These are phyloP conservation scores for Columba janthina DNA, from an alignment of 2,113 vertebrate species.

Conservation along the genomic window DNA sequence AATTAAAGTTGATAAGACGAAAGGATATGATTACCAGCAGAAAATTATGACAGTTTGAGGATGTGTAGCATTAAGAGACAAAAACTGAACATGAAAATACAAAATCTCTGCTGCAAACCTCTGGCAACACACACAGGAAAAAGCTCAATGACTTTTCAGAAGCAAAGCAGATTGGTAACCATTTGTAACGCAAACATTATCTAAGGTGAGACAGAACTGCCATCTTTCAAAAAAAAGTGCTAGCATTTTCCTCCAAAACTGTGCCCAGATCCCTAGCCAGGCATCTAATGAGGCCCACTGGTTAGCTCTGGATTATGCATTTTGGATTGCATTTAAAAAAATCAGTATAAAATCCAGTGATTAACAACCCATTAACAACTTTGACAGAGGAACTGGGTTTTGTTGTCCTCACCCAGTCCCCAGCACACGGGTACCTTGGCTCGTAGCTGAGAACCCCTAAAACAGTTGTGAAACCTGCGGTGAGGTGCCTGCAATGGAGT, in stretches of 20 bases:
- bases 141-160: neutral
- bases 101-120: neutral
- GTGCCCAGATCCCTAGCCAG: neutral
- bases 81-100: neutral
- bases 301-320: neutral
- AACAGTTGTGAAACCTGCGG: neutral
- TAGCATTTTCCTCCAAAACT: neutral
- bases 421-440: neutral
- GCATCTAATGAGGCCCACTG: neutral
- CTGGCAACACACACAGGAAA: neutral
- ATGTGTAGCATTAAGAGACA: neutral
- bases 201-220: neutral
- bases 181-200: neutral
- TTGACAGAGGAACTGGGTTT: neutral
- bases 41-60: neutral
- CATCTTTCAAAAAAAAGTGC: neutral
- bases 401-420: neutral
- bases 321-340: neutral
- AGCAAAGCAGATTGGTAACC: rapidly evolving
- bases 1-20: neutral
- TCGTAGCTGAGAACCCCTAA: neutral
- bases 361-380: neutral
- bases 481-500: neutral
- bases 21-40: neutral
- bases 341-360: neutral